These are phyloP conservation scores for Aphis craccivora DNA, from an alignment of 1,140 invertebrate species.

Conservation along the genomic window DNA sequence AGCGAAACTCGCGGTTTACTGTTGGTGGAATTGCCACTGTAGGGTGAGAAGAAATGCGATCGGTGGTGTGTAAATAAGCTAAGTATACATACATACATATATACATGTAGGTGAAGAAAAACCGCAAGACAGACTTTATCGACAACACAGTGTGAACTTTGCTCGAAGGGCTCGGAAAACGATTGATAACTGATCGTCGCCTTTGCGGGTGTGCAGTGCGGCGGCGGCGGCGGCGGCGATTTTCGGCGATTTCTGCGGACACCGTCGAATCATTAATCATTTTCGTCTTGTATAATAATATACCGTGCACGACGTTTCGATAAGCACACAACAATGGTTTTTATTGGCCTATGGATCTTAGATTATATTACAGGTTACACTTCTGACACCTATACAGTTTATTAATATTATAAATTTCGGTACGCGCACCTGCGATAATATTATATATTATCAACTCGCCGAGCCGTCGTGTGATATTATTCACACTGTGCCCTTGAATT, in stretches of 20 bases:
- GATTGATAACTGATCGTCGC: slow-evolving; percentile 16
- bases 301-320: neutral
- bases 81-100: neutral
- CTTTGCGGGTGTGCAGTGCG: too few species aligned
- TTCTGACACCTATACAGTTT: neutral
- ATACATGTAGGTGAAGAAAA: neutral
- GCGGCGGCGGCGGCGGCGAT: neutral
- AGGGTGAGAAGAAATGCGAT: neutral
- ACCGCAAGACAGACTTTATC: neutral
- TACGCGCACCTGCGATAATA: neutral
- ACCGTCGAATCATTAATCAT: neutral
- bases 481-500: neutral
- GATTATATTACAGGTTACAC: neutral
- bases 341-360: neutral
- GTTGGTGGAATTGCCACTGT: neutral
- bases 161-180: neutral
- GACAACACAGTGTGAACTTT: neutral
- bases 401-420: neutral
- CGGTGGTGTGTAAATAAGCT: neutral
- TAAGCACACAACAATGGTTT: slow-evolving; percentile 2
- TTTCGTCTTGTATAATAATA: neutral
- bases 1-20: neutral
- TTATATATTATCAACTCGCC: neutral
- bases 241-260: slow-evolving; percentile 24
- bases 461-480: neutral